Conservation (phyloP, 2,888 invertebrate species). For the Fissipunctia ypsillon region DNA sequence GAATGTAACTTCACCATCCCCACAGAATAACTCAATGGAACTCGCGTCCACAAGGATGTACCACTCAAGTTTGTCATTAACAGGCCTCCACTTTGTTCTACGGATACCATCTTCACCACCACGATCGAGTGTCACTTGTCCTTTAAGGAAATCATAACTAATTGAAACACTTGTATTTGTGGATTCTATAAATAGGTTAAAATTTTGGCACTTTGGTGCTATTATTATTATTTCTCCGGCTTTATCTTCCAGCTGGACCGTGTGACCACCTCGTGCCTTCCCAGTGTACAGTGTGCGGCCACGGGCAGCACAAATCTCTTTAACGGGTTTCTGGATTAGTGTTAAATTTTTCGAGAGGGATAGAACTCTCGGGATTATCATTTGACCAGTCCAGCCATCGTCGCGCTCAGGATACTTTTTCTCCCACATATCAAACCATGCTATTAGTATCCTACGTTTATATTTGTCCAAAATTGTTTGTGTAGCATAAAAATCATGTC, state of each 20-base stretch:
- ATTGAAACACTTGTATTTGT: conserved; percentile 70
- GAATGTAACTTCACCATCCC: conserved; percentile 79
- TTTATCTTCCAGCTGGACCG: conserved; percentile 70
- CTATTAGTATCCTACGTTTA: conserved; percentile 78
- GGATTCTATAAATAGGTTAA: conserved; percentile 75
- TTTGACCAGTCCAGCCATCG: conserved; percentile 84
- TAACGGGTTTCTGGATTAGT: conserved; percentile 78
- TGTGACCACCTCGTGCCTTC: conserved; percentile 56
- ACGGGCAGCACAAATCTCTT: conserved; percentile 67
- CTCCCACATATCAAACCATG: conserved; percentile 88
- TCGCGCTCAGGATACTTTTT: conserved; percentile 79
- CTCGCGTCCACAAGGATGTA: conserved; percentile 79
- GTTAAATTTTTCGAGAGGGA: conserved; percentile 69
- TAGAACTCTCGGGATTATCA: conserved; percentile 82
- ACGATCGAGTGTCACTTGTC: conserved; percentile 77
- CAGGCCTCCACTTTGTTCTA: conserved; percentile 78
- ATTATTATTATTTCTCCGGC: conserved; percentile 76
- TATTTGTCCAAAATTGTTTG: conserved; percentile 77
- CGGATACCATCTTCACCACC: conserved; percentile 80
- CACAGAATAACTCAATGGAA: conserved; percentile 80
- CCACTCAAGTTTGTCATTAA: conserved; percentile 63
- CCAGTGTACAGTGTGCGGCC: conserved; percentile 68
- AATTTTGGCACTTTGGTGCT: conserved; percentile 62
- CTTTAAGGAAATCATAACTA: conserved; percentile 69
- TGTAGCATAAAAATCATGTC: conserved; percentile 87